Conservation (phyloP, 1,140 invertebrate genomes). For the Probaryconus sp. region DNA sequence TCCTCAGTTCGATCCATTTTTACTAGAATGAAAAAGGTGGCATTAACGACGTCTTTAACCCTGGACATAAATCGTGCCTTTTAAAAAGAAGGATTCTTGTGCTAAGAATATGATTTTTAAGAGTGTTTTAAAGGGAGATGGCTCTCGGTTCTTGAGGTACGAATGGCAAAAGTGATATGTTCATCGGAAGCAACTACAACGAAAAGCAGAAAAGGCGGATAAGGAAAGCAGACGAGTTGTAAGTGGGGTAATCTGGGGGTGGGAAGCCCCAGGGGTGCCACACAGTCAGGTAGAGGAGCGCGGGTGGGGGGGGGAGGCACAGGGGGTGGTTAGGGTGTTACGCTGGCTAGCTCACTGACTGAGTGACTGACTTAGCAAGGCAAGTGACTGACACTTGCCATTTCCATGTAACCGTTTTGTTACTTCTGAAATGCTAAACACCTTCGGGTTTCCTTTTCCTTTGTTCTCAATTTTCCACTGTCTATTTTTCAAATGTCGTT, state of each 20-base stretch:
- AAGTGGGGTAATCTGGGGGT: conserved; percentile 73
- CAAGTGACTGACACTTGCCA: too few species aligned
- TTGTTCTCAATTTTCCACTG: conserved; percentile 35
- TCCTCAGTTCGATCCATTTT: too few species aligned
- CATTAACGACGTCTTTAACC: too few species aligned
- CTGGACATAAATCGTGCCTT: too few species aligned
- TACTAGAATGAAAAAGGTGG: too few species aligned
- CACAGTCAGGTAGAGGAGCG: too few species aligned
- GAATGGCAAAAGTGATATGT: conserved; percentile 22
- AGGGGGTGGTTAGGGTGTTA: conserved; percentile 66
- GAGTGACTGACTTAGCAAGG: conserved; percentile 40
- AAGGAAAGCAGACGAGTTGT: conserved; percentile 69
- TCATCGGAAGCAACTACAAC: conserved; percentile 25
- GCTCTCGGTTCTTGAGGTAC: conserved; percentile 26
- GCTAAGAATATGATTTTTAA: too few species aligned
- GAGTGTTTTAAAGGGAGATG: too few species aligned
- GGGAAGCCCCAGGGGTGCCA: conserved; percentile 74
- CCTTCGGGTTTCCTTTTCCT: conserved; percentile 35
- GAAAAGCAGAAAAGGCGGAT: conserved; percentile 55
- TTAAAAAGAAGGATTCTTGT: too few species aligned
- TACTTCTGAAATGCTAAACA: conserved; percentile 57
- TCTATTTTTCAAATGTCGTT: conserved; percentile 31
- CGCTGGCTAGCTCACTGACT: conserved; percentile 49
- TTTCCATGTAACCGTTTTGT: conserved; percentile 17
- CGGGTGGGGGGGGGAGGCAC: conserved; percentile 73